Evolutionary conservation across 1,140 invertebrate genomes (phyloP), one percentile per base, ranked within the genome.

Genomic region (Delia radicum): DNA sequence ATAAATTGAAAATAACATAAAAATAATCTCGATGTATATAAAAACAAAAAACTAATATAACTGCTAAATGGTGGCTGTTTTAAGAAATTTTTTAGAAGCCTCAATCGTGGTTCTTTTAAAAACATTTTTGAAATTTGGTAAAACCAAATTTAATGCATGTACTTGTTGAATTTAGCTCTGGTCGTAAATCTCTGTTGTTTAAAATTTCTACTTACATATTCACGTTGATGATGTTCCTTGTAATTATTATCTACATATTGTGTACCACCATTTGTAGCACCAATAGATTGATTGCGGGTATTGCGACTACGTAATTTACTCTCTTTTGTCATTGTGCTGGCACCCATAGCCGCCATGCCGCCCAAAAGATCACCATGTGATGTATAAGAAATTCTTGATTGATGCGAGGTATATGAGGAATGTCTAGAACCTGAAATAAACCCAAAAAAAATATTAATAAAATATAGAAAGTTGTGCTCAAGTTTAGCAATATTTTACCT

Each of bases 331-430:
- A 92, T 92, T 79, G 82, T 85, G 88, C 87, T 91, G 79, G 82
- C 83, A 79, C 83, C 89, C 90, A 81, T 91, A 90, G 77, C 89
- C 90, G 83, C 83, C 78, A 92, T 89, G 78, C 93, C 91, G 76
- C 92, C 92, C 71, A 96, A 89, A 63, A 97, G 88, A 87, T 97
- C 96, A 15, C 93, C 95, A 87, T 97, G 96, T 26, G 95, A 97
- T 48, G 95, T 97, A 87, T 97, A 97, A 27, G 95, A 97, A 77
- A 96, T 89, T 79, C 95, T 90, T 29, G 95, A 96, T 55, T 94
- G 94, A 85, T 98, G 96, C 62, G 96, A 97, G 72, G 95, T 97
- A 87, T 97, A 98, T 75, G 95, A 97, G 73, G 95, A 96, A 87
- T 97, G 95, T 77, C 95, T 90, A 74, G 95, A 96, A 78, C 93